These are phyloP conservation scores for Corvus hawaiiensis DNA, from an alignment of 2,113 vertebrate genomes.

Conservation along the genomic window DNA sequence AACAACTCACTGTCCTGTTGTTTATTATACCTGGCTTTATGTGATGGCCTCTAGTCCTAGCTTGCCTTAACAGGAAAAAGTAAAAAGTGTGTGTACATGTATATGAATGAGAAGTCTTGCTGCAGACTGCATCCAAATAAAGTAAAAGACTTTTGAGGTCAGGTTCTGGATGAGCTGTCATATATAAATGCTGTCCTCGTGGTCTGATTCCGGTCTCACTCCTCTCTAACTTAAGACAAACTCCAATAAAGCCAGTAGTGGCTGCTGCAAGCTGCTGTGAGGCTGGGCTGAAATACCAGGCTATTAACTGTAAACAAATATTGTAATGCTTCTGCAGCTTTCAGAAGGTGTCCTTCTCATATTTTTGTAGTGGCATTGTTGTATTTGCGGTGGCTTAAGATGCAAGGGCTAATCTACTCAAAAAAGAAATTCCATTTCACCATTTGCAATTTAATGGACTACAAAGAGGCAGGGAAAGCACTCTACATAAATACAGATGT, in stretches of 20 bases:
- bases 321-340: background rate
- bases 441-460: conserved; percentile 46
- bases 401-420: conserved; percentile 6
- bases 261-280: background rate
- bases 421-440: conserved; percentile 41
- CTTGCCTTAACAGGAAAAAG: background rate
- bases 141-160: background rate
- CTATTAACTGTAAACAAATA: conserved; percentile 28
- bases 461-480: conserved; percentile 25
- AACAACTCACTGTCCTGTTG: background rate
- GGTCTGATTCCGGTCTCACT: background rate
- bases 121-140: background rate
- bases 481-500: conserved; percentile 50
- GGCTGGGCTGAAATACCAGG: background rate
- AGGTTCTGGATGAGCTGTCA: background rate
- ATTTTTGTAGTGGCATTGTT: conserved; percentile 16
- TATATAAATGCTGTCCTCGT: background rate
- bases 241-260: background rate
- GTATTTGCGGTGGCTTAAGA: background rate
- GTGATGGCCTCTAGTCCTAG: background rate
- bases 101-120: background rate
- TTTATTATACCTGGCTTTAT: background rate
- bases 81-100: background rate
- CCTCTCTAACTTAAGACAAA: background rate
- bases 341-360: background rate